Percentiles rank a stretch among this genome's conserved stretches.
Evolutionary conservation across 92 coral and sea anemone genomes (phyloP).

Genomic region (Actinernus sp.): DNA sequence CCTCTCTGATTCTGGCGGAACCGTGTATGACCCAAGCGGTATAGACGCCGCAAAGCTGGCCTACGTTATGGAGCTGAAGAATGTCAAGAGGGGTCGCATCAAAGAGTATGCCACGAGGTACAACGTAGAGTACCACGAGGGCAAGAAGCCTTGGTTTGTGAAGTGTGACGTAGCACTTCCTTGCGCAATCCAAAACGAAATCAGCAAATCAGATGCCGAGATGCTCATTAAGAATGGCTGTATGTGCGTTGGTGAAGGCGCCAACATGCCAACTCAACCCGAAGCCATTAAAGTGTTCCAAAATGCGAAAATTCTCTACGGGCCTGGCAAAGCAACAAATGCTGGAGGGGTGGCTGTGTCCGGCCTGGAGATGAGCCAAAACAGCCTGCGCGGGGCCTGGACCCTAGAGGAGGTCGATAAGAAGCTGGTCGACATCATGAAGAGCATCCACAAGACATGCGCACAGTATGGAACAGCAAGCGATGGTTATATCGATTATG

Average conservation of each 20-base stretch:
- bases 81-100: conserved; percentile 87
- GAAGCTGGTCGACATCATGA: conserved; percentile 72
- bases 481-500: conserved; percentile 85
- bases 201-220: conserved; percentile 77
- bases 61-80: conserved; percentile 82
- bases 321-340: conserved; percentile 89
- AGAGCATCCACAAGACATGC: conserved; percentile 65
- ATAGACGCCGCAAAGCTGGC: conserved; percentile 73
- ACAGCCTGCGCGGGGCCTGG: conserved; percentile 87
- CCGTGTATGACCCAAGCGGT: conserved; percentile 83
- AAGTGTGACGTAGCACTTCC: conserved; percentile 89
- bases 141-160: conserved; percentile 84
- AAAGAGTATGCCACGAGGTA: conserved; percentile 81
- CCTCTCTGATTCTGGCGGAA: conserved; percentile 81
- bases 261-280: conserved; percentile 89
- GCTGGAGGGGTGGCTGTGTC: conserved; percentile 95
- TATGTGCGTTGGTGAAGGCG: conserved; percentile 80
- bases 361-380: conserved; percentile 93
- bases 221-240: conserved; percentile 82
- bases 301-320: conserved; percentile 64
- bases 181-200: conserved; percentile 87
- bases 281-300: conserved; percentile 82
- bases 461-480: conserved; percentile 57
- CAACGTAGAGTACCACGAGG: conserved; percentile 75
- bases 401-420: conserved; percentile 73